Conservation (phyloP, 1,140 invertebrate species). For the Stegodyphus dumicola region DNA sequence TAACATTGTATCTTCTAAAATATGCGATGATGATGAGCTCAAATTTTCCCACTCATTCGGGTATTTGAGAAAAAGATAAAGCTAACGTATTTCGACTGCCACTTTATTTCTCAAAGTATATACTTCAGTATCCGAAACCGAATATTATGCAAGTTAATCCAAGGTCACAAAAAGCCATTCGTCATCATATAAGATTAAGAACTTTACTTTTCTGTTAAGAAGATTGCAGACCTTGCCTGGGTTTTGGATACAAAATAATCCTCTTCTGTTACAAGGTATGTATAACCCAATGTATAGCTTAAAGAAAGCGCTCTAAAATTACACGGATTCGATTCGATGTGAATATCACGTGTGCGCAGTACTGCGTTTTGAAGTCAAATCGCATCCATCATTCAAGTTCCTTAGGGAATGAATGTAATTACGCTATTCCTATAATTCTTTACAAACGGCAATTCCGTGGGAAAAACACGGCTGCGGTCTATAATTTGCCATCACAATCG, state of each 20-base stretch:
- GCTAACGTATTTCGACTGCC: too few species aligned
- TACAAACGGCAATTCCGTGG: slow-evolving; percentile 5
- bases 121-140: background rate
- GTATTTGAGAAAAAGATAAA: too few species aligned
- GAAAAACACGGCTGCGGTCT: slow-evolving; percentile 9
- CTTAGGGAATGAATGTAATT: slow-evolving; percentile 31
- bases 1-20: too few species aligned
- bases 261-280: slow-evolving; percentile 36
- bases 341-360: slow-evolving; percentile 29
- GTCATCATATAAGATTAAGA: background rate
- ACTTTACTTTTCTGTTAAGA: slow-evolving; percentile 4
- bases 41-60: too few species aligned
- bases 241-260: slow-evolving; percentile 46
- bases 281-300: background rate
- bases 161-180: background rate
- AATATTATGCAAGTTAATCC: background rate
- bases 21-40: too few species aligned
- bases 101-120: too few species aligned
- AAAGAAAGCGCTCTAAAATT: slow-evolving; percentile 9
- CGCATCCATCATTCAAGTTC: slow-evolving; percentile 28
- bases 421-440: slow-evolving; percentile 16
- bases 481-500: slow-evolving; percentile 21
- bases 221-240: slow-evolving; percentile 8
- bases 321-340: slow-evolving; percentile 12
- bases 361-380: background rate